phyloP scores from a whole-genome alignment of 2,888 invertebrate species.

The Diarsia mendica region DNA sequence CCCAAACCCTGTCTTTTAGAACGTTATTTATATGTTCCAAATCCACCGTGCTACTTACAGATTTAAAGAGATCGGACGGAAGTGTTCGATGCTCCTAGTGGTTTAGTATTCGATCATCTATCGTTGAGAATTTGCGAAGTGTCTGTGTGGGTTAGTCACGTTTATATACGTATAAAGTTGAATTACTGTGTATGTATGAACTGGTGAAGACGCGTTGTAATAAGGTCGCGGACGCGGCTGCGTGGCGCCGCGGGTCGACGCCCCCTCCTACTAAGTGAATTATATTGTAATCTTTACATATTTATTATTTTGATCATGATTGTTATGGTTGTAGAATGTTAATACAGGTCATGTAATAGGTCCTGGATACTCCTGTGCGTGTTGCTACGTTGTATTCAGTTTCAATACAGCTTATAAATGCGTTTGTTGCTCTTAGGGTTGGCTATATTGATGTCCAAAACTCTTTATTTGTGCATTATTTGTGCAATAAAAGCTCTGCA shows the following conservation, averaged over 20 bases:
- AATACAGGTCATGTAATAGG: constrained; percentile 49
- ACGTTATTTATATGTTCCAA: constrained; percentile 62
- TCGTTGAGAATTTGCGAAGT: constrained; percentile 56
- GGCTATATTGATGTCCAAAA: not conserved
- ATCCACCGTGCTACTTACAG: constrained; percentile 62
- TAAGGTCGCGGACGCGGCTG: constrained; percentile 87
- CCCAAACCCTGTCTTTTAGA: constrained; percentile 55
- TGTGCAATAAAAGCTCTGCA: not conserved
- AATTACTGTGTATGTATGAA: constrained; percentile 65
- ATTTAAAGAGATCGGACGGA: constrained; percentile 66
- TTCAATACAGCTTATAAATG: not conserved
- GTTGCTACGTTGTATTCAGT: not conserved
- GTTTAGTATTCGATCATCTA: constrained; percentile 58
- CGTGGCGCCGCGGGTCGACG: constrained; percentile 84
- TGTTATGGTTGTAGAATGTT: constrained; percentile 45
- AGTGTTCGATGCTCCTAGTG: constrained; percentile 52
- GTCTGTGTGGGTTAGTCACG: constrained; percentile 64
- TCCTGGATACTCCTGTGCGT: constrained; percentile 21
- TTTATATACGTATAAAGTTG: constrained; percentile 63
- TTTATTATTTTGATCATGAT: constrained; percentile 60
- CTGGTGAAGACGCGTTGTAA: constrained; percentile 75
- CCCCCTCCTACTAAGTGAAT: constrained; percentile 80
- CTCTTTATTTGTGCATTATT: not conserved
- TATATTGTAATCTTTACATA: constrained; percentile 73
- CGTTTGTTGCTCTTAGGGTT: not conserved